A percentile compares a stretch with the other conserved stretches of the same genome.
Evolutionary conservation across 2,888 invertebrate species (phyloP).

Genomic region (Omphaloscelis lunosa): DNA sequence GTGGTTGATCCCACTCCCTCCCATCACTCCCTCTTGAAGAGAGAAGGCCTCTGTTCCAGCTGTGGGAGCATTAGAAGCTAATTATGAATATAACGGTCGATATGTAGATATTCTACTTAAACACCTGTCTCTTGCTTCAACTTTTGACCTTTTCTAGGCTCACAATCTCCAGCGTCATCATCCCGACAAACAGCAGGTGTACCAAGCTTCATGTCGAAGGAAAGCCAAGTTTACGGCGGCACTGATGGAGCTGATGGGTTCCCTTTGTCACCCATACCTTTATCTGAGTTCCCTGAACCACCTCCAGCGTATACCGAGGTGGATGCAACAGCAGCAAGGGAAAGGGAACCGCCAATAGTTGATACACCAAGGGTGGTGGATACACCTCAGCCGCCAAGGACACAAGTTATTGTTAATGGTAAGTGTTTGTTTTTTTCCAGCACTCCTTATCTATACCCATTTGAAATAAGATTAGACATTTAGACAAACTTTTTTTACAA

Average conservation of each 20-base stretch:
- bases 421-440: background rate
- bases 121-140: background rate
- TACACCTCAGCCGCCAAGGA: slow-evolving; percentile 69
- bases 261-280: slow-evolving; percentile 74
- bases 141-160: slow-evolving; percentile 40
- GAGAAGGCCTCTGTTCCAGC: too few species aligned
- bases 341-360: slow-evolving; percentile 6
- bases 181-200: slow-evolving; percentile 12
- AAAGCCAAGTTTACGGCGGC: slow-evolving; percentile 74
- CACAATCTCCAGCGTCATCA: slow-evolving; percentile 17
- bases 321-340: slow-evolving; percentile 8
- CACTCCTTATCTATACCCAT: background rate
- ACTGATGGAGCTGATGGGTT: slow-evolving; percentile 66
- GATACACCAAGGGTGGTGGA: slow-evolving; percentile 25
- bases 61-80: too few species aligned
- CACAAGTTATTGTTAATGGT: slow-evolving; percentile 74
- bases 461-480: too few species aligned
- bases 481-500: too few species aligned
- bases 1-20: too few species aligned
- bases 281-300: slow-evolving; percentile 78
- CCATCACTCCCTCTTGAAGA: too few species aligned
- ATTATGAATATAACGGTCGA: background rate
- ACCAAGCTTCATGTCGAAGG: slow-evolving; percentile 71
- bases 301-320: slow-evolving; percentile 83
- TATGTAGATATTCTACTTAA: background rate